Percentiles rank a stretch among this genome's conserved stretches.
These are phyloP conservation scores for Fregata magnificens DNA, from an alignment of 2,113 vertebrate species.

Conservation along the genomic window DNA sequence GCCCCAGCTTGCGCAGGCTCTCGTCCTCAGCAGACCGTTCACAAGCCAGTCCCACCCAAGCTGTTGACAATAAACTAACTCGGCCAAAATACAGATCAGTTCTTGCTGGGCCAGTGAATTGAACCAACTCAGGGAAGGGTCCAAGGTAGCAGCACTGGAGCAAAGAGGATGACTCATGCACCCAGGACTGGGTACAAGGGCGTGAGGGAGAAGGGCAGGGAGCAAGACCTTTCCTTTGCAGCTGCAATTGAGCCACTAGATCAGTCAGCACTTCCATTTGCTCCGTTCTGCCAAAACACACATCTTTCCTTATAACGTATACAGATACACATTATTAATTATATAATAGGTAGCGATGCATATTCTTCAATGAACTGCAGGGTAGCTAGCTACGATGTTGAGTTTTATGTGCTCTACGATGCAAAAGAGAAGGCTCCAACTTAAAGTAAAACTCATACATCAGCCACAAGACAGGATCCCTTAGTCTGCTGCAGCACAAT, in stretches of 20 bases:
- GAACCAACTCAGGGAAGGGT: background rate
- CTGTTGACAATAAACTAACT: background rate
- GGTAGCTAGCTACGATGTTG: background rate
- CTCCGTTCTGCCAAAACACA: background rate
- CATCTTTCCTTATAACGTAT: rapidly evolving
- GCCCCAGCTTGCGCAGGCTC: rapidly evolving
- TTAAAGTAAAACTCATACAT: background rate
- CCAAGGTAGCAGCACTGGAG: background rate
- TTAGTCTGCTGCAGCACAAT: background rate
- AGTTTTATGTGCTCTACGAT: background rate
- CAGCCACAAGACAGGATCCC: background rate
- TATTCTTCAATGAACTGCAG: background rate
- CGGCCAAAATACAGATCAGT: rapidly evolving
- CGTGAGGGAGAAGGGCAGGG: background rate
- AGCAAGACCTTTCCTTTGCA: background rate
- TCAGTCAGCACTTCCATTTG: background rate
- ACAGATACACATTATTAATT: background rate
- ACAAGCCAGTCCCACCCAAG: background rate
- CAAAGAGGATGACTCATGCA: background rate
- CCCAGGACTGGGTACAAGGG: background rate
- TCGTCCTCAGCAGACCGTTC: background rate
- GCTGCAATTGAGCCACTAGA: background rate
- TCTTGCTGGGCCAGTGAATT: background rate
- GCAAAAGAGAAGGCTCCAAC: background rate
- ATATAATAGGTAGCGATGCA: rapidly evolving